Evolutionary conservation across 2,113 vertebrate species (phyloP).

Genomic region (Saccopteryx leptura): DNA sequence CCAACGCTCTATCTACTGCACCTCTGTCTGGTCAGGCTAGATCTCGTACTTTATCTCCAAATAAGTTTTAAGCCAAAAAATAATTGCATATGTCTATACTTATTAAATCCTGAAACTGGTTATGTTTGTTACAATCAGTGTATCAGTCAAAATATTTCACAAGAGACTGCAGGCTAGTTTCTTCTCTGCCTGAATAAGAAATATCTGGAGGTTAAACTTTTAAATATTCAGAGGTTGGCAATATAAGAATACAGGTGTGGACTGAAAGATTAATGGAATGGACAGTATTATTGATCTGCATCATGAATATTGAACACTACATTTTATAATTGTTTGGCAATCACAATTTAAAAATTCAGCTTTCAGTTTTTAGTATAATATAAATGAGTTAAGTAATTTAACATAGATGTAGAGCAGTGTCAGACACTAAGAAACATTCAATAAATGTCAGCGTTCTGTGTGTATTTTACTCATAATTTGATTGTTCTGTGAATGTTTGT

Average conservation of each 20-base stretch:
- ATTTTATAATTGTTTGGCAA: background rate
- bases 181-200: background rate
- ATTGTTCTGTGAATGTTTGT: background rate
- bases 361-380: background rate
- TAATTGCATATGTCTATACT: background rate
- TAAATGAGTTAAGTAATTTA: background rate
- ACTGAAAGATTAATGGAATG: background rate
- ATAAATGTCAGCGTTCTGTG: background rate
- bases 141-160: slow-evolving; percentile 19
- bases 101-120: slow-evolving; percentile 2
- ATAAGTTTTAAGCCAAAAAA: background rate
- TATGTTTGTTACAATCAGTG: background rate
- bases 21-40: background rate
- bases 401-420: background rate
- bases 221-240: background rate
- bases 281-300: background rate
- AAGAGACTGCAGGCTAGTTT: background rate
- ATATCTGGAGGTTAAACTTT: background rate
- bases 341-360: background rate
- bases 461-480: background rate
- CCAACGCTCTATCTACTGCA: no score
- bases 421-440: background rate
- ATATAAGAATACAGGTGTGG: background rate
- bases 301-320: background rate
- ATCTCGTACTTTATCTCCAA: background rate